Evolutionary conservation across 2,113 vertebrate species (phyloP).

Genomic region (Laticauda colubrina): DNA sequence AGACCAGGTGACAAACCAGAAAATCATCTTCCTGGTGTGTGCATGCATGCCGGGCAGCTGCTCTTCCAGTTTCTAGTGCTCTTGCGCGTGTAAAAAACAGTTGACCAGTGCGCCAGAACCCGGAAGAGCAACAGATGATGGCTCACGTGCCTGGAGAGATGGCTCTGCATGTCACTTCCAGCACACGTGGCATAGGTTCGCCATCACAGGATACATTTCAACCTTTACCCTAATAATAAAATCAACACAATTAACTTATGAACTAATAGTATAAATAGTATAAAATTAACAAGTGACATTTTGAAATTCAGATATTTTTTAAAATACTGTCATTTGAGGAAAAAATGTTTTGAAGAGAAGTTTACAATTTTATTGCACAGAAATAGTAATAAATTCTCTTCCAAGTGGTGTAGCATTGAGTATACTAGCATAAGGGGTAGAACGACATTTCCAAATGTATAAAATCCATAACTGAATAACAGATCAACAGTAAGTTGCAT

Average conservation of each 20-base stretch:
- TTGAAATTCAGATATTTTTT: neutral
- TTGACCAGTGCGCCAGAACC: too few relatives aligned
- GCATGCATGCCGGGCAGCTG: too few relatives aligned
- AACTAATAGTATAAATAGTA: neutral
- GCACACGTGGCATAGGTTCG: too few relatives aligned
- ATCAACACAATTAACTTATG: neutral
- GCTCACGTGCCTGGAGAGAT: too few relatives aligned
- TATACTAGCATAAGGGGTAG: neutral
- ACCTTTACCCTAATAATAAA: neutral
- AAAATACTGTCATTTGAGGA: neutral
- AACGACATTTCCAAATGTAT: neutral
- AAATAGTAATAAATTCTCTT: neutral
- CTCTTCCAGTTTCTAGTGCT: too few relatives aligned
- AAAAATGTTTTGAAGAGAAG: neutral
- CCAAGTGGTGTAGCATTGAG: neutral
- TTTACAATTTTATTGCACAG: neutral
- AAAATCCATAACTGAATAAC: neutral
- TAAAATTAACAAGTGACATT: neutral
- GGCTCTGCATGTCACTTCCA: too few relatives aligned
- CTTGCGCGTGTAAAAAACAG: too few relatives aligned
- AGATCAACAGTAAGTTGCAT: neutral
- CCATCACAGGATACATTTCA: neutral
- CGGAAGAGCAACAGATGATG: too few relatives aligned
- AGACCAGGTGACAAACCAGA: too few relatives aligned
- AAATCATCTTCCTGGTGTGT: too few relatives aligned